A percentile compares a stretch with the other conserved stretches of the same genome.
These are phyloP conservation scores for Condylura cristata DNA, from an alignment of 2,113 vertebrate species.

Conservation along the genomic window DNA sequence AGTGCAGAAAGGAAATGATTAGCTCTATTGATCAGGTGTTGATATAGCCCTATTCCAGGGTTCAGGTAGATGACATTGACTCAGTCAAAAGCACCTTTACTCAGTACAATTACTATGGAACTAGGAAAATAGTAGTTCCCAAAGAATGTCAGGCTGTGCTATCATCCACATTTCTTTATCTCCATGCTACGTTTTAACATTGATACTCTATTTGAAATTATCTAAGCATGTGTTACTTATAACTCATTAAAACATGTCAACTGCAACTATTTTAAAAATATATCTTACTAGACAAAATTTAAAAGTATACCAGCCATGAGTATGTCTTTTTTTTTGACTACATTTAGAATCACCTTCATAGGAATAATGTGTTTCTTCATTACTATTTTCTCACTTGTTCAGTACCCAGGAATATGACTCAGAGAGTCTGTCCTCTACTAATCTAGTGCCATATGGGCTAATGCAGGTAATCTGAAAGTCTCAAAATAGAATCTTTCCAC, in stretches of 20 bases:
- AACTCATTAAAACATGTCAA: background rate
- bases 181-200: background rate
- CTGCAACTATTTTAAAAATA: background rate
- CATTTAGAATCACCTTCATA: background rate
- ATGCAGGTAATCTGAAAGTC: background rate
- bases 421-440: background rate
- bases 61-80: background rate
- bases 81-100: background rate
- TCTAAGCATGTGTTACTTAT: background rate
- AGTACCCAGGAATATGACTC: background rate
- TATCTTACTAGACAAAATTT: background rate
- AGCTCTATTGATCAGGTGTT: background rate
- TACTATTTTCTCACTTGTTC: background rate
- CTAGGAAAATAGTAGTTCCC: background rate
- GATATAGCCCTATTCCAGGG: background rate
- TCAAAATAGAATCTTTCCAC: background rate
- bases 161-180: background rate
- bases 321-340: background rate
- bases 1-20: background rate
- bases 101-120: background rate
- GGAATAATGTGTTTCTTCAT: background rate
- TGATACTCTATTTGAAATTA: background rate
- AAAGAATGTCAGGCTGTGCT: background rate
- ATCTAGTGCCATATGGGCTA: background rate
- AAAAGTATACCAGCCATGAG: too few species aligned